Percentiles rank a stretch among this genome's conserved stretches.
Evolutionary conservation across 2,888 invertebrate species (phyloP).

Genomic region (Arenicola marina): DNA sequence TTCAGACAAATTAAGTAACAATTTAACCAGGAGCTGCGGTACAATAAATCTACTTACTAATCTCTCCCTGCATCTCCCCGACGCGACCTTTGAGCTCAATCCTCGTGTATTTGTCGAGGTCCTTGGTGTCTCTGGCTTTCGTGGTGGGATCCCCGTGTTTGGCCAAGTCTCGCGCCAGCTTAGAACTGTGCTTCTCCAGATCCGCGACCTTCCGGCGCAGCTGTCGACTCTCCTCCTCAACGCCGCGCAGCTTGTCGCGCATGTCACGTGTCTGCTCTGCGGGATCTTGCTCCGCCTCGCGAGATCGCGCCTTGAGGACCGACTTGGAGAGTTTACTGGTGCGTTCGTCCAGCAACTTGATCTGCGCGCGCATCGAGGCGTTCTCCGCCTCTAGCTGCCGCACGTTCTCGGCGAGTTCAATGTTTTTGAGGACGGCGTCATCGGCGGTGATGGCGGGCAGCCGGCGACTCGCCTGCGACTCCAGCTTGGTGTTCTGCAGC

Average conservation of each 20-base stretch:
- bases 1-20: too few species aligned
- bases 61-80: conserved; percentile 18
- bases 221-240: conserved; percentile 77
- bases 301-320: conserved; percentile 5
- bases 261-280: conserved; percentile 63
- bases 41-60: conserved; percentile 16
- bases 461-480: conserved; percentile 59
- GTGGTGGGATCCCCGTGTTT: neutral
- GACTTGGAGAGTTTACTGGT: conserved; percentile 13
- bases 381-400: conserved; percentile 66
- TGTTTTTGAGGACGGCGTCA: conserved; percentile 52
- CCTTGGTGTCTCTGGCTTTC: conserved; percentile 14
- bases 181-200: conserved; percentile 66
- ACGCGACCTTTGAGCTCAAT: conserved; percentile 29
- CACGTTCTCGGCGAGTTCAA: conserved; percentile 69
- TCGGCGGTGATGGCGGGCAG: conserved; percentile 29
- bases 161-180: conserved; percentile 23
- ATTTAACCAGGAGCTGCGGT: too few species aligned
- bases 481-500: conserved; percentile 75
- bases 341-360: conserved; percentile 34
- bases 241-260: conserved; percentile 74
- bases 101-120: conserved; percentile 12
- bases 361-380: conserved; percentile 33
- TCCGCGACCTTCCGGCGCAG: conserved; percentile 69
- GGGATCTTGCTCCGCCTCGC: neutral